Base-by-base conservation (phyloP, 2,113 vertebrate genomes). In the Gymnocephalus cernua region DNA sequence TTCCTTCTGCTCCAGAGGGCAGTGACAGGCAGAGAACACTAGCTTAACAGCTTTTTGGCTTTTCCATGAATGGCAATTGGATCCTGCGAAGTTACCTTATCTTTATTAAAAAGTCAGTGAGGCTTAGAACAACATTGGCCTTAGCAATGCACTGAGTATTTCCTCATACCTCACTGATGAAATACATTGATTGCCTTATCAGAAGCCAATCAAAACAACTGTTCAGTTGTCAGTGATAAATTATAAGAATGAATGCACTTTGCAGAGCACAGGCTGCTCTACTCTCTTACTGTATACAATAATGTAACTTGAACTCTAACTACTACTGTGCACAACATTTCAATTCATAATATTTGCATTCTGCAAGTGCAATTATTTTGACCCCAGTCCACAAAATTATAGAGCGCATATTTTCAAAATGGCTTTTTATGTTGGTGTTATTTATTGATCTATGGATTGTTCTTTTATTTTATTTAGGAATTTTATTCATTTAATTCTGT, bases 1-100 rank as follows among this genome's bases (percentile, higher is more conserved):
- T 88, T 80, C 72, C 78, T 72, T 61, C 50, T 62, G 25, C 53
- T 79, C 5, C 54, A 72, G 15, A 44, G 23, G 51, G 45, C 45
- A 63, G 53, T 10, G 62, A 61, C 23, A 41, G 47, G 51, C 21
- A 12, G 41, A 6, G 13, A 53, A 18, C 63, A 27, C 32, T 45
- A 2, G 18, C 27, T 32, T 50, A 38, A 12, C 12, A 57, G 15
- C 9, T 32, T 51, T 29, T 13, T 27, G 41, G 25, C 19, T 80
- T 59, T 27, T 38, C 27, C 29, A 25, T 15, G 16, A n/a, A 68
- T 35, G n/a, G 32, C 7, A 21, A 56, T 3, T 51, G 27, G 50
- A 54, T 14, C 10, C 15, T 57, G 50, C 4, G 15, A 32, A 59
- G 57, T 51, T 35, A 35, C 3, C 23, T 21, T 27, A 2, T 54